These are phyloP conservation scores for Bombylius discolor DNA, from an alignment of 2,888 invertebrate genomes.

Conservation along the genomic window DNA sequence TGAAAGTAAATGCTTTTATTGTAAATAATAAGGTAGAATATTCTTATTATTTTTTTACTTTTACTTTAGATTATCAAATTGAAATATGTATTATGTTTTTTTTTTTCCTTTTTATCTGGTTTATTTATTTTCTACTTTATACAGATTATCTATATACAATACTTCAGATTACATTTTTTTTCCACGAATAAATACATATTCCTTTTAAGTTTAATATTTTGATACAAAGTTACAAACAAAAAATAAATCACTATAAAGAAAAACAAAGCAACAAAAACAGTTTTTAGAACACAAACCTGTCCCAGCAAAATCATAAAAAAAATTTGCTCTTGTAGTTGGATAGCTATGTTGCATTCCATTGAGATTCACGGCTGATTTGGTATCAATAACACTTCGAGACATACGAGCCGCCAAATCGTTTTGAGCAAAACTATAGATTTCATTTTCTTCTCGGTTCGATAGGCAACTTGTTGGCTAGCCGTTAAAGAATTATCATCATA, in stretches of 20 bases:
- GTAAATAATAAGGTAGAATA: too few species aligned
- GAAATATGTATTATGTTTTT: too few species aligned
- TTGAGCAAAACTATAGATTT: slow-evolving; percentile 79
- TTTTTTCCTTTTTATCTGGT: too few species aligned
- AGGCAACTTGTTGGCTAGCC: slow-evolving; percentile 77
- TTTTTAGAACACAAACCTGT: slow-evolving; percentile 27
- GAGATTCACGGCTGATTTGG: slow-evolving; percentile 47
- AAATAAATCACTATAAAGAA: neutral
- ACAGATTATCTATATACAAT: too few species aligned
- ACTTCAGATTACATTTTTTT: too few species aligned
- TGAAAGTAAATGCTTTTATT: too few species aligned
- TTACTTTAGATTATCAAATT: too few species aligned
- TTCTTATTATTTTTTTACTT: too few species aligned
- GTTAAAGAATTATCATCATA: slow-evolving; percentile 10
- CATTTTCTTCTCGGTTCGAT: slow-evolving; percentile 81
- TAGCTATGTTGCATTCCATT: slow-evolving; percentile 36
- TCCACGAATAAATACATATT: too few species aligned
- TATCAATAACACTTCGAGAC: slow-evolving; percentile 40
- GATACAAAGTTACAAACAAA: neutral
- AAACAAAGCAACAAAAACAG: neutral
- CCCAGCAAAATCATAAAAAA: slow-evolving; percentile 37
- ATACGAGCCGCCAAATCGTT: slow-evolving; percentile 73
- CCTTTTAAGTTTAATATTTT: neutral
- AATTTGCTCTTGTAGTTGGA: slow-evolving; percentile 32
- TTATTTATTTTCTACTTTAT: too few species aligned